Percentiles rank a stretch among this genome's conserved stretches.
Evolutionary conservation across 2,797 vertebrate species (phyloP).

Genomic region (Urophycis tenuis): DNA sequence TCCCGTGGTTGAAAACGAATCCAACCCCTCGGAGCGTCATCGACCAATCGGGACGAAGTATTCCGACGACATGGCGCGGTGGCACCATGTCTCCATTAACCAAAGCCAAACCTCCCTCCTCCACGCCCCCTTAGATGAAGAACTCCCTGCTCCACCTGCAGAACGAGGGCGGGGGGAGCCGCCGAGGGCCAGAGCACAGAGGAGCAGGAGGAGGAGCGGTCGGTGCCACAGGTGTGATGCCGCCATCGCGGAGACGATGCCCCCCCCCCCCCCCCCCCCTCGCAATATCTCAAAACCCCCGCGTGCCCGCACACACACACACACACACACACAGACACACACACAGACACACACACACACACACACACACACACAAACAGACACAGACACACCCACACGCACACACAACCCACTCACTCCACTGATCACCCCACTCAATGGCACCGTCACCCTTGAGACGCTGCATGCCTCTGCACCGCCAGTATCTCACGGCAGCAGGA

Average conservation of each 20-base stretch:
- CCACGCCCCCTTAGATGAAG: conserved; percentile 80
- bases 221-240: conserved; percentile 4
- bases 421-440: background rate
- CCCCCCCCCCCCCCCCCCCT: background rate
- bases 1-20: background rate
- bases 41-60: background rate
- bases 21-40: background rate
- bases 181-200: conserved; percentile 75
- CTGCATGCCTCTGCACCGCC: background rate
- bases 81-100: background rate
- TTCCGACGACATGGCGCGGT: background rate
- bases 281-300: background rate
- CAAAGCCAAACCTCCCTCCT: background rate
- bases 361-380: no score
- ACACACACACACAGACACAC: no score
- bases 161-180: conserved; percentile 69
- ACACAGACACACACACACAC: no score
- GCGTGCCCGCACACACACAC: background rate
- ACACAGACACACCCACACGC: background rate
- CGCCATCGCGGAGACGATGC: background rate
- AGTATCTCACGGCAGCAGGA: background rate
- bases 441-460: background rate
- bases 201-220: conserved; percentile 74
- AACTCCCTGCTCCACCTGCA: conserved; percentile 82
- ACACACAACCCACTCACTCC: background rate